Percentiles rank a stretch among this genome's conserved stretches.
Evolutionary conservation across 2,797 vertebrate genomes (phyloP).

Genomic region (Sebastes glaucus): DNA sequence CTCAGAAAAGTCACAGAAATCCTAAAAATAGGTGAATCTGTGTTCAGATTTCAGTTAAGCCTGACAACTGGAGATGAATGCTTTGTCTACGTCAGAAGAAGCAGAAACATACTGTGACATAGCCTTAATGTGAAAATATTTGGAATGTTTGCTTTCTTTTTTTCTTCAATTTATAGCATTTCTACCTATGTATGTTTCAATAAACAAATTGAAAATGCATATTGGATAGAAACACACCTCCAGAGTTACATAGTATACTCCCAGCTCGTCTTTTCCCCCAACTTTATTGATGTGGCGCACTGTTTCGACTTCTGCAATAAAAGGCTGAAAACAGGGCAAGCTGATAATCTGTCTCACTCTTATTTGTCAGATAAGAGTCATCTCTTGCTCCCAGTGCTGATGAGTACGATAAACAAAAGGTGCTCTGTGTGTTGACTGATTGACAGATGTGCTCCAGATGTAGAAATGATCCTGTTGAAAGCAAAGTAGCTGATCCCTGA

Average conservation of each 20-base stretch:
- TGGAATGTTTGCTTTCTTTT: not conserved
- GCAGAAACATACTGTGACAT: not conserved
- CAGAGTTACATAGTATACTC: not conserved
- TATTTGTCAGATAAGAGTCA: slow-evolving; percentile 4
- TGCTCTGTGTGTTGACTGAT: slow-evolving; percentile 32
- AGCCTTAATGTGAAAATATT: not conserved
- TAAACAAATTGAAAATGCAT: not conserved
- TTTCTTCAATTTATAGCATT: not conserved
- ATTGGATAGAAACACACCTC: not conserved
- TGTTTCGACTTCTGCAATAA: not conserved
- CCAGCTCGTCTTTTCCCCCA: not conserved
- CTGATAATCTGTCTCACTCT: not conserved
- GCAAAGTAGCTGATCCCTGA: slow-evolving; percentile 35
- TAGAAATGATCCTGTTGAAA: slow-evolving; percentile 3
- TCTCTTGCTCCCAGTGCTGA: not conserved
- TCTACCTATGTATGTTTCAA: not conserved
- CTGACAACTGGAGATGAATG: not conserved
- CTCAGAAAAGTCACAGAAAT: not conserved
- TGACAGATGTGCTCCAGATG: slow-evolving; percentile 44
- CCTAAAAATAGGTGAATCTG: not conserved
- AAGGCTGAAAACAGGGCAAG: not conserved
- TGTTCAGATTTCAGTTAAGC: not conserved
- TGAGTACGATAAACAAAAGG: slow-evolving; percentile 11
- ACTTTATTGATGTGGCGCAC: not conserved
- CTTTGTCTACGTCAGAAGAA: not conserved